Base-by-base conservation (phyloP, 2,113 vertebrate species). In the Anhinga anhinga region DNA sequence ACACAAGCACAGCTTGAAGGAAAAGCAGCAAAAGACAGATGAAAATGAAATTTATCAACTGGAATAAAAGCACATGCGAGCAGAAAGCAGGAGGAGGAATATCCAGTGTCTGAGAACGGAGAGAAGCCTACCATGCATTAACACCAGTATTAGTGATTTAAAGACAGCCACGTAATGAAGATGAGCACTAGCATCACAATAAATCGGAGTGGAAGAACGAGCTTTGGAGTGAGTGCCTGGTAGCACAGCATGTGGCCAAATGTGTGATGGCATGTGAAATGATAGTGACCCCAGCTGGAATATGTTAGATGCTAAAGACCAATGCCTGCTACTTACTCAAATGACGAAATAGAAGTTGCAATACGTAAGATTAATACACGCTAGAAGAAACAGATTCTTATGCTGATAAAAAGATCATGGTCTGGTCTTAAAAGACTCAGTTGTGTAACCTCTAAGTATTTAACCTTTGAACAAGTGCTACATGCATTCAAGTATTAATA, bases 1-100 rank as follows among this genome's bases (percentile, higher is more conserved):
- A 90, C 17, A 7, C 56, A 91, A 93, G 95, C 86, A 84, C 93
- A 91, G 95, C 96, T 76, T 90, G 96, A 95, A 95, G 82, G 85
- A 90, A 96, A 95, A 96, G 86, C 85, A 94, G 94, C 79, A 84
- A 88, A 96, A 97, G 95, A 61, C 70, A 97, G 88, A 92, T 88
- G 79, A 79, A 92, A 96, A 97, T 88, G 76, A 70, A 93, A 95
- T 96, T 97, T 96, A 95, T 95, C 93, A 78, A 93, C 84, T 63
- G 62, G 90, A 95, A 95, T 79, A 73, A 97, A 98, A 93, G 97
- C 92, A 94, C 79, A 85, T 81, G 88, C 45, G 65, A 95, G 84
- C 92, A 88, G 96, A 90, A 92, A 95, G 82, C 96, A 95, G 96
- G 91, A 83, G 94, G 94, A 93, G 67, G 88, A 89, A 73, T 80